phyloP scores from a whole-genome alignment of 2,113 vertebrate species.

The Pangasianodon hypophthalmus region DNA sequence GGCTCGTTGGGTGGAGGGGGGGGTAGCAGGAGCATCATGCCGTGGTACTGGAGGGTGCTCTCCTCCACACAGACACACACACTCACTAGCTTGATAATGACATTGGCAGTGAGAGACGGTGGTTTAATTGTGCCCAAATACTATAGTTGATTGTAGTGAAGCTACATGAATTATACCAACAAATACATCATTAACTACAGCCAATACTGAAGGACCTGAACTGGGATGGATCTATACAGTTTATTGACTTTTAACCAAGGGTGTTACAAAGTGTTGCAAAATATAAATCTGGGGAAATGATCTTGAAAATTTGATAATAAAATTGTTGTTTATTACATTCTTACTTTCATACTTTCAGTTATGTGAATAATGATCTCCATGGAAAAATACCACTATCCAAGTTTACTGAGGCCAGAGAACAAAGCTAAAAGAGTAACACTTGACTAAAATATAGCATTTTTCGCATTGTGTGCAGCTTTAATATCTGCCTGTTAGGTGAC shows the following conservation, averaged over 20 bases:
- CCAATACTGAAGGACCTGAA: neutral
- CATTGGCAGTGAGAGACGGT: constrained; percentile 45
- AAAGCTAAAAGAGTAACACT: neutral
- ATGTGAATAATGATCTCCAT: neutral
- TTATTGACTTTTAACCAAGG: constrained; percentile 7
- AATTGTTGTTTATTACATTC: neutral
- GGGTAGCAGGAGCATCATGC: constrained; percentile 45
- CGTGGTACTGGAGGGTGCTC: constrained; percentile 42
- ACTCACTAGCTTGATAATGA: constrained; percentile 40
- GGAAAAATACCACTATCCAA: neutral
- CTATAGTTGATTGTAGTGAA: constrained; percentile 5
- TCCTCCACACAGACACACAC: constrained; percentile 47
- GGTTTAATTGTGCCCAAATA: constrained; percentile 38
- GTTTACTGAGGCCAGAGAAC: neutral
- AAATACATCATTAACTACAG: constrained; percentile 14
- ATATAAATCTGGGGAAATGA: neutral
- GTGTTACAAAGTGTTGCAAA: neutral
- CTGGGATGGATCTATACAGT: constrained; percentile 4
- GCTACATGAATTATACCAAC: neutral
- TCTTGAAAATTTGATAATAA: neutral
- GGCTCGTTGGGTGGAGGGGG: constrained; percentile 12
- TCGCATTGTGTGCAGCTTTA: constrained; percentile 28
- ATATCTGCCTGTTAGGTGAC: constrained; percentile 64
- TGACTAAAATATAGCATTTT: constrained; percentile 14
- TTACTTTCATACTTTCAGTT: neutral